Percentiles rank a stretch among this genome's conserved stretches.
Evolutionary conservation across 2,113 vertebrate genomes (phyloP).

Genomic region (Tinamus guttatus): DNA sequence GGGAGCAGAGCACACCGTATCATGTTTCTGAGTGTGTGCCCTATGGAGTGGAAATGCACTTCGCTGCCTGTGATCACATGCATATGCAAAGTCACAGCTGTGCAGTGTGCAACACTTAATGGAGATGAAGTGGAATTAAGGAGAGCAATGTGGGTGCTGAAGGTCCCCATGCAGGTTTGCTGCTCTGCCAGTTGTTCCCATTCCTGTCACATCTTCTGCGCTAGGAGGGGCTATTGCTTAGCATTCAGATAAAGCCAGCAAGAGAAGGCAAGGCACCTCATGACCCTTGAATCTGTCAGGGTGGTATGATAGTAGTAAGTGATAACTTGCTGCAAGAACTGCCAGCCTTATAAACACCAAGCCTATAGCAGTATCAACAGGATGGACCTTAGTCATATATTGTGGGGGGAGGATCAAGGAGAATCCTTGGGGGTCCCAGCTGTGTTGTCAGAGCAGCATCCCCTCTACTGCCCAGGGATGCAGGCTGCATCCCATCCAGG

Average conservation of each 20-base stretch:
- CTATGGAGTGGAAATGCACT: not conserved
- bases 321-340: slow-evolving; percentile 32
- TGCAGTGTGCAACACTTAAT: not conserved
- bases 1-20: fast-evolving
- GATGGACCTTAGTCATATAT: not conserved
- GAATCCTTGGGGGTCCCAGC: not conserved
- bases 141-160: not conserved
- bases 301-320: not conserved
- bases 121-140: not conserved
- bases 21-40: fast-evolving
- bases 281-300: not conserved
- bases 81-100: not conserved
- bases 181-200: not conserved
- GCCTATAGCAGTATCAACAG: not conserved
- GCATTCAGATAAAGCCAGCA: not conserved
- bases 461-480: not conserved
- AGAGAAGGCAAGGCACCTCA: not conserved
- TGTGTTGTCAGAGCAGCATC: not conserved
- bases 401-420: not conserved
- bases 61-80: not conserved
- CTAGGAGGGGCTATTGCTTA: not conserved
- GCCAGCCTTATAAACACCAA: slow-evolving; percentile 27
- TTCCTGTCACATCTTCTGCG: not conserved
- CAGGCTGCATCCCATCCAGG: not conserved
- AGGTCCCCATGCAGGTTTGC: not conserved